Conservation (phyloP, 2,113 vertebrate genomes). For the Cavia aperea region DNA sequence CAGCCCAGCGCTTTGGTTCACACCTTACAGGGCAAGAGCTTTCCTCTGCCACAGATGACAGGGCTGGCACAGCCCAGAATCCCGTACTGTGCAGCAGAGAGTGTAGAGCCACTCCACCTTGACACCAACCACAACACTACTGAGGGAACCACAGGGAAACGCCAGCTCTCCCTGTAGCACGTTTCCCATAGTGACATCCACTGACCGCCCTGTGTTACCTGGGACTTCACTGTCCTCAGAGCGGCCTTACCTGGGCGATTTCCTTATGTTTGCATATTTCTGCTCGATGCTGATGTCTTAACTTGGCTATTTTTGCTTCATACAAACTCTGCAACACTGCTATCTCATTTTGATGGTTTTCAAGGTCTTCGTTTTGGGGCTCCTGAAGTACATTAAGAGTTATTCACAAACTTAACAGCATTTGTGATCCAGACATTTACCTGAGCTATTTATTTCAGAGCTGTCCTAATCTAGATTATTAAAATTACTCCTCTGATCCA, state of each 20-base stretch:
- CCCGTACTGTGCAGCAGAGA: background rate
- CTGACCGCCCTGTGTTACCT: background rate
- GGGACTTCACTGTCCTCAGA: background rate
- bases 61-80: background rate
- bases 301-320: constrained; percentile 81
- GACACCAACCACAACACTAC: background rate
- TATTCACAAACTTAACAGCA: constrained; percentile 29
- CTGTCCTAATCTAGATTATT: background rate
- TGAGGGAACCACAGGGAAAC: background rate
- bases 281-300: no score
- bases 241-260: constrained; percentile 77
- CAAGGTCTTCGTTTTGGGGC: constrained; percentile 86
- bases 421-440: background rate
- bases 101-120: background rate
- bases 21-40: no score
- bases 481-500: background rate
- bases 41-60: no score
- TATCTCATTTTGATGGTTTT: constrained; percentile 93
- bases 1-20: no score
- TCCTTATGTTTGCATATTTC: no score
- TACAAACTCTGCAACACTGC: constrained; percentile 91
- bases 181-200: background rate
- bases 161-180: background rate
- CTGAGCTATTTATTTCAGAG: background rate
- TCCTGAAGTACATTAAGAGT: constrained; percentile 85